phyloP scores from a whole-genome alignment of 2,888 invertebrate species.

The Agrotis ipsilon region DNA sequence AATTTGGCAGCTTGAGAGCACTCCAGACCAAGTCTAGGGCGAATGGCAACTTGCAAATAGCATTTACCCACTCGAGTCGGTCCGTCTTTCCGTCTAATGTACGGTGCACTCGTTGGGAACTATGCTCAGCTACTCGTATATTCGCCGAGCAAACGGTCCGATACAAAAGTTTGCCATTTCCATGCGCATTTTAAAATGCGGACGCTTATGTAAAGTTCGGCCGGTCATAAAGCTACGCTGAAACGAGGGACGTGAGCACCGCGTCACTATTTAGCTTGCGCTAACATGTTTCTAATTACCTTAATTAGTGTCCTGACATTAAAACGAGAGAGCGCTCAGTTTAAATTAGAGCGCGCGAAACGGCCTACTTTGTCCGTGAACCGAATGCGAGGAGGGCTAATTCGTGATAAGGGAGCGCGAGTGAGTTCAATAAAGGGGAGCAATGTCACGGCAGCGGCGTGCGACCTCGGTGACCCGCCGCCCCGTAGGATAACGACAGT shows the following conservation, averaged over 20 bases:
- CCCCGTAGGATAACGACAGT: slow-evolving; percentile 78
- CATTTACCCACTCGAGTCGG: slow-evolving; percentile 80
- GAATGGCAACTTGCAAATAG: slow-evolving; percentile 85
- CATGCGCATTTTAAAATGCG: slow-evolving; percentile 47
- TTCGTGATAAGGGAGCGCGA: slow-evolving; percentile 86
- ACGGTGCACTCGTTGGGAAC: slow-evolving; percentile 78
- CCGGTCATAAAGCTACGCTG: slow-evolving; percentile 56
- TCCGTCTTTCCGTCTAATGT: slow-evolving; percentile 77
- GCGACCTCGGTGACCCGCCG: slow-evolving; percentile 72
- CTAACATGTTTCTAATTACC: slow-evolving; percentile 86
- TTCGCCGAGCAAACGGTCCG: slow-evolving; percentile 67
- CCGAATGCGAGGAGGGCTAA: slow-evolving; percentile 85
- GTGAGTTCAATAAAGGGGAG: slow-evolving; percentile 83
- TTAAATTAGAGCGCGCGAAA: slow-evolving; percentile 86
- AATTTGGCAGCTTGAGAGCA: slow-evolving; percentile 85
- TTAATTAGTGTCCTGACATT: slow-evolving; percentile 86
- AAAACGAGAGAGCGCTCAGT: slow-evolving; percentile 81
- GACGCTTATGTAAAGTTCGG: slow-evolving; percentile 40
- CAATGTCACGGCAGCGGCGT: slow-evolving; percentile 82
- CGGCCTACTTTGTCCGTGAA: slow-evolving; percentile 86
- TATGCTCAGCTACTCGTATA: slow-evolving; percentile 67
- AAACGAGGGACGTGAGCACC: slow-evolving; percentile 64
- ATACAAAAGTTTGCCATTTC: slow-evolving; percentile 55
- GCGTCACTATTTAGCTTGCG: slow-evolving; percentile 74
- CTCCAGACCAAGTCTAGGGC: slow-evolving; percentile 76